Evolutionary conservation across 2,888 invertebrate species (phyloP), one percentile per base, ranked within the genome.

Genomic region (Ichneumoninae sp.): DNA sequence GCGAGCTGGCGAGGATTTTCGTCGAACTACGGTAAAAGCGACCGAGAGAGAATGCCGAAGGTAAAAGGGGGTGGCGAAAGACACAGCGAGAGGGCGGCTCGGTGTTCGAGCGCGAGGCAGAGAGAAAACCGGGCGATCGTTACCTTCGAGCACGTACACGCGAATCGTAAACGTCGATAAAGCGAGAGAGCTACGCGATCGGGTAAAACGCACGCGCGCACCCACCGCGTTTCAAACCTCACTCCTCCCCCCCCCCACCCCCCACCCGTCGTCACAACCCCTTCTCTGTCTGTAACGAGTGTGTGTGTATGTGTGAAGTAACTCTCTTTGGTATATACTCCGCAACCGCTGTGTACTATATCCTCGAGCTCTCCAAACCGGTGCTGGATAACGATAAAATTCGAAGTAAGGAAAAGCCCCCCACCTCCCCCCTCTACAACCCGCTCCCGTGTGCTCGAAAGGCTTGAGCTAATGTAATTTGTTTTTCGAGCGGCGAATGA

Each of bases 131-230:
- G 22, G 60, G 77, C 81, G 83, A 81, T 80, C 80, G 69, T 82
- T 86, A 78, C 74, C 74, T 75, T 78, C 77, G 77, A 77, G 82
- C 80, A 86, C 84, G 82, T 83, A 83, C 80, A 74, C 74, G 76
- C 50, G 83, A 75, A 81, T 83, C 74, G 86, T 76, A 65, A 86
- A 84, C 79, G 83, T 79, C 74, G 86, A 86, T 84, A 71, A 84
- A 81, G 65, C 63, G 81, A 77, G 57, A 66, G 66, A 71, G 71
- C 54, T 54, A 66, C 30, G 81, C 77, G 76, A 79, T 71, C 83
- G 73, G 73, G 76, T 69, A 73, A 73, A 81, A 81, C 81, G 81
- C 66, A 77, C 73, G 81, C 83, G 81, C 77, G 73, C 73, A 77
- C 81, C 73, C 83, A 70, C 44, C 33, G 68, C 73, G 44, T 75